These are phyloP conservation scores for Noctua janthe DNA, from an alignment of 2,888 invertebrate species.

Conservation along the genomic window DNA sequence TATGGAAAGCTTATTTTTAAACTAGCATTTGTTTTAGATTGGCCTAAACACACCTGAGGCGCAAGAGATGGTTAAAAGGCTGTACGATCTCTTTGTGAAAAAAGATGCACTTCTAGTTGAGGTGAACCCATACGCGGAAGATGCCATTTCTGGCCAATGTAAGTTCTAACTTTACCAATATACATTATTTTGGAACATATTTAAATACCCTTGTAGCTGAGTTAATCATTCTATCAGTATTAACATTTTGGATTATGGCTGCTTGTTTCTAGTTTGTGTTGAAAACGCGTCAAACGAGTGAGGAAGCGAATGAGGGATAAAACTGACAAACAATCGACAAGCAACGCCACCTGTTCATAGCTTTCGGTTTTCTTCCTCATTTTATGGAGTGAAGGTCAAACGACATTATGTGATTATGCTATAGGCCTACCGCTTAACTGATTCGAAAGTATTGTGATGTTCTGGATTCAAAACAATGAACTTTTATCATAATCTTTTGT, in stretches of 20 bases:
- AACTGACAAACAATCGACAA: background rate
- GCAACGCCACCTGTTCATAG: background rate
- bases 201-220: background rate
- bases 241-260: background rate
- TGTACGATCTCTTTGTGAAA: conserved; percentile 96
- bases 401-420: background rate
- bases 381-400: background rate
- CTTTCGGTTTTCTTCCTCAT: background rate
- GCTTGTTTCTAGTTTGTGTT: background rate
- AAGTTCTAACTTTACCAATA: conserved; percentile 73
- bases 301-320: background rate
- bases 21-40: conserved; percentile 85
- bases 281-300: background rate
- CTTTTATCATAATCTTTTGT: conserved; percentile 7
- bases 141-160: conserved; percentile 94
- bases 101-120: conserved; percentile 97
- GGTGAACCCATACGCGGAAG: conserved; percentile 98
- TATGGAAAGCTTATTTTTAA: background rate
- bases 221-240: conserved; percentile 7
- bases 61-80: conserved; percentile 93
- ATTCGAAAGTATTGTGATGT: conserved; percentile 1
- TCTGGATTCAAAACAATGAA: background rate
- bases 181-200: background rate
- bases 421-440: background rate
- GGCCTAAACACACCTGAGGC: conserved; percentile 94